phyloP scores from a whole-genome alignment of 2,113 vertebrate genomes.

The Lycaon pictus region DNA sequence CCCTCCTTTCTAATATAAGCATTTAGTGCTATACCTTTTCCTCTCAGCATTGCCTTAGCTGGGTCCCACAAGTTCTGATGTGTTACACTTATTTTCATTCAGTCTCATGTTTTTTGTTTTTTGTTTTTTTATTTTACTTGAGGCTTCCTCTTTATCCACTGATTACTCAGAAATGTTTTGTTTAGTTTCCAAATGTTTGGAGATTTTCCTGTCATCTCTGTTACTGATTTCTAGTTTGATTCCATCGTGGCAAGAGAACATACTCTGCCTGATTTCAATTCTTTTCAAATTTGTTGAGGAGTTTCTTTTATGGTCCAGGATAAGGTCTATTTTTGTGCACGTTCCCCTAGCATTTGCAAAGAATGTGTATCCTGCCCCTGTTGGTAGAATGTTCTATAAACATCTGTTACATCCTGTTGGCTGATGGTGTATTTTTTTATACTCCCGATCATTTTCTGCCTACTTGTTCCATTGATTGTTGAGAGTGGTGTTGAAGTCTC shows the following conservation, averaged over 20 bases:
- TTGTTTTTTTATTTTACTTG: not conserved
- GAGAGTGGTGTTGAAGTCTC: not conserved
- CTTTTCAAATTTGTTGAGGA: not conserved
- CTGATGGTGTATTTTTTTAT: not conserved
- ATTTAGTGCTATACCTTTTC: conserved; percentile 59
- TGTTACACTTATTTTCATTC: not conserved
- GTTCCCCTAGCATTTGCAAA: not conserved
- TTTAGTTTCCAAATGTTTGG: not conserved
- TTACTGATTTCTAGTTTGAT: not conserved
- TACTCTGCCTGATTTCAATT: not conserved
- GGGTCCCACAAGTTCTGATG: not conserved
- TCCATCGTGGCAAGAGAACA: not conserved
- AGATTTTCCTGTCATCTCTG: not conserved
- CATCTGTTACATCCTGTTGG: not conserved
- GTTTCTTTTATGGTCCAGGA: not conserved
- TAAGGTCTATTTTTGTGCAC: not conserved
- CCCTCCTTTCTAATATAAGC: not conserved
- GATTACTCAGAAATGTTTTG: not conserved
- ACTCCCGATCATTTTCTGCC: not conserved
- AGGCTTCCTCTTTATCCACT: not conserved
- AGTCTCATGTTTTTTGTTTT: not conserved
- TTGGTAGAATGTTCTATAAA: not conserved
- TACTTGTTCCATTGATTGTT: not conserved
- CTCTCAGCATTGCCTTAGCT: conserved; percentile 71
- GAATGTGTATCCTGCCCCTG: not conserved